phyloP scores from a whole-genome alignment of 2,113 vertebrate genomes.

The Perca flavescens region DNA sequence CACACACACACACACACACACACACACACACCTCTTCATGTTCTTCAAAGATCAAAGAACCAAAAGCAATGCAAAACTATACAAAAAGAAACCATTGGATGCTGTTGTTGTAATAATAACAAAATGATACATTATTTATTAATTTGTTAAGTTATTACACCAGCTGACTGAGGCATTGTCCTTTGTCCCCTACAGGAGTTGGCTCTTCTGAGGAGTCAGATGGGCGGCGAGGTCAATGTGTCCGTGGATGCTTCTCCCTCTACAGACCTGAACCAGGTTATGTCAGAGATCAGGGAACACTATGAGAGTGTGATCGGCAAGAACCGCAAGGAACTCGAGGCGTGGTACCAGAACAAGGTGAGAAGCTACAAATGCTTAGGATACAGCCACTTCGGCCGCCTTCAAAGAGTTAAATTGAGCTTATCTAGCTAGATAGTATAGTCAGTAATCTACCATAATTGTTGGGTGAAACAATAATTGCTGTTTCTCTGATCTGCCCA shows the following conservation, averaged over 20 bases:
- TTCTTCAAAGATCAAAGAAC: not conserved
- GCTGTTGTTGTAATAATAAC: not conserved
- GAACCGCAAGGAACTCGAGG: slow-evolving; percentile 85
- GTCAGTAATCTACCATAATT: not conserved
- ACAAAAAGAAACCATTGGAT: not conserved
- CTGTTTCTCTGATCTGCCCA: slow-evolving; percentile 52
- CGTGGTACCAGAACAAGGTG: slow-evolving; percentile 82
- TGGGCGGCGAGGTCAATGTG: slow-evolving; percentile 80
- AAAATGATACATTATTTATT: not conserved
- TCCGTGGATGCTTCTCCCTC: slow-evolving; percentile 81
- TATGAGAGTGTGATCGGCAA: slow-evolving; percentile 87
- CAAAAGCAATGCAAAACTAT: not conserved
- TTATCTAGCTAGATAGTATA: not conserved
- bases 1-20: not conserved
- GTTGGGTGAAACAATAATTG: not conserved
- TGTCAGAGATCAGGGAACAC: slow-evolving; percentile 85
- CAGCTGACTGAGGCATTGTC: slow-evolving; percentile 4
- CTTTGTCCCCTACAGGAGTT: slow-evolving; percentile 70
- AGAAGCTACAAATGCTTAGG: not conserved
- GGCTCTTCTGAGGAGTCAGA: slow-evolving; percentile 55
- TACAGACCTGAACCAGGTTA: slow-evolving; percentile 72
- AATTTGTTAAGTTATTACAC: not conserved
- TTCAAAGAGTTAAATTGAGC: not conserved
- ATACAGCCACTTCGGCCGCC: not conserved
- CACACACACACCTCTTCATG: too few relatives aligned